A percentile compares a stretch with the other conserved stretches of the same genome.
phyloP scores from a whole-genome alignment of 1,140 invertebrate genomes.

The Oreohelix idahoensis region DNA sequence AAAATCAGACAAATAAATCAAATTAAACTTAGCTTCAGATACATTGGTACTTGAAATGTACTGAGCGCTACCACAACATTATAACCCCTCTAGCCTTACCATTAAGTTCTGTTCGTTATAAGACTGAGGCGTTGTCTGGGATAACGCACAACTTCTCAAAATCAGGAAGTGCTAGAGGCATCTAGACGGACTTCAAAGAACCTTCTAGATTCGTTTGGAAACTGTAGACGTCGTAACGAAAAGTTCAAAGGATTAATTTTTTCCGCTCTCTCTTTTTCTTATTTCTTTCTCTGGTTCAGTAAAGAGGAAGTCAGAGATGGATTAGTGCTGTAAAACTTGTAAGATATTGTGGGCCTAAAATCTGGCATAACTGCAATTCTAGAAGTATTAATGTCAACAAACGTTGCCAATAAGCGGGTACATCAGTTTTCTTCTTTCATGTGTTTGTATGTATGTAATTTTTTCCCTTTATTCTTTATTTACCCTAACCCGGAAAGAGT shows the following conservation, averaged over 20 bases:
- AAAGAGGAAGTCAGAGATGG: not conserved
- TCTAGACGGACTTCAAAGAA: not conserved
- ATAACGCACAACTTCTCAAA: not conserved
- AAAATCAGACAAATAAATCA: too few relatives aligned
- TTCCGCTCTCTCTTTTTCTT: not conserved
- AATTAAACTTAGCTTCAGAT: too few relatives aligned
- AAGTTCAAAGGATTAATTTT: conserved; percentile 12
- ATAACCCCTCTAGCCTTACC: not conserved
- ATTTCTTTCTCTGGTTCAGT: not conserved
- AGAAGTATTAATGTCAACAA: not conserved
- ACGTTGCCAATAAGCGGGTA: not conserved
- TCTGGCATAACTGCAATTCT: not conserved
- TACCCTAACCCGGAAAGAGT: not conserved
- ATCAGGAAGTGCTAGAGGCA: conserved; percentile 2
- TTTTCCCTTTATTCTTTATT: not conserved
- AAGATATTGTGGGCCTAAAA: not conserved
- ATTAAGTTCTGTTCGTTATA: not conserved
- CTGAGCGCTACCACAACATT: too few relatives aligned
- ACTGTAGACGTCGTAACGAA: conserved; percentile 10
- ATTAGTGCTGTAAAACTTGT: not conserved
- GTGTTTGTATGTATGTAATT: not conserved
- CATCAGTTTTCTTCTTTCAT: not conserved
- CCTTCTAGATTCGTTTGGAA: conserved; percentile 11
- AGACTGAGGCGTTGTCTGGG: not conserved
- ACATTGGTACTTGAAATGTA: too few relatives aligned